Evolutionary conservation across 2,888 invertebrate species (phyloP).

Genomic region (Erebia palarica): DNA sequence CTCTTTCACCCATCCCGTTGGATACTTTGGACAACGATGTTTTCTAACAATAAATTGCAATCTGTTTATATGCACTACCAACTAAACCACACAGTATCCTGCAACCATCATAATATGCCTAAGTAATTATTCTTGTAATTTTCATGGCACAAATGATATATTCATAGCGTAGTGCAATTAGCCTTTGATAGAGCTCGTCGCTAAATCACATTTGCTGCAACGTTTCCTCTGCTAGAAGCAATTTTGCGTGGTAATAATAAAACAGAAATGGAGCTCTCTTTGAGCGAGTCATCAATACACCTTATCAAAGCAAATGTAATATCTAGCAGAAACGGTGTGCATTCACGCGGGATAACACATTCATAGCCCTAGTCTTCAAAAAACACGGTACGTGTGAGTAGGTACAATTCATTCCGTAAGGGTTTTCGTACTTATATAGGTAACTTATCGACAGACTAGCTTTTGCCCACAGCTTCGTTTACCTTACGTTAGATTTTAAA

Average conservation of each 20-base stretch:
- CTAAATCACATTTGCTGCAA: conserved; percentile 69
- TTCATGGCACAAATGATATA: conserved; percentile 37
- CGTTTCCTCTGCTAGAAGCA: conserved; percentile 62
- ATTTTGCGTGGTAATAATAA: conserved; percentile 64
- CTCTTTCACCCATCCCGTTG: no score
- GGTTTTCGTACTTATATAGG: neutral
- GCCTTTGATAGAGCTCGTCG: conserved; percentile 68
- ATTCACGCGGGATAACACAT: conserved; percentile 22
- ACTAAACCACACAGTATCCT: no score
- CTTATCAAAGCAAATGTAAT: conserved; percentile 42
- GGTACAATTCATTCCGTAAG: neutral
- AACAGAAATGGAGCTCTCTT: conserved; percentile 63
- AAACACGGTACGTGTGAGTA: conserved; percentile 15
- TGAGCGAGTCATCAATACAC: conserved; percentile 52
- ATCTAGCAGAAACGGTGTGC: conserved; percentile 20
- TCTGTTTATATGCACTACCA: no score
- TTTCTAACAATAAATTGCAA: no score
- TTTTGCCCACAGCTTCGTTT: no score
- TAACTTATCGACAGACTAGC: neutral
- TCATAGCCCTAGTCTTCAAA: conserved; percentile 19
- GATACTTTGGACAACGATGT: no score
- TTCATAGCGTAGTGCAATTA: conserved; percentile 61
- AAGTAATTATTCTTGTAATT: conserved; percentile 29
- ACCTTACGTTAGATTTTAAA: no score
- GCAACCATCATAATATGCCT: no score